phyloP scores from a whole-genome alignment of 2,113 vertebrate genomes.

The Myotis yumanensis region DNA sequence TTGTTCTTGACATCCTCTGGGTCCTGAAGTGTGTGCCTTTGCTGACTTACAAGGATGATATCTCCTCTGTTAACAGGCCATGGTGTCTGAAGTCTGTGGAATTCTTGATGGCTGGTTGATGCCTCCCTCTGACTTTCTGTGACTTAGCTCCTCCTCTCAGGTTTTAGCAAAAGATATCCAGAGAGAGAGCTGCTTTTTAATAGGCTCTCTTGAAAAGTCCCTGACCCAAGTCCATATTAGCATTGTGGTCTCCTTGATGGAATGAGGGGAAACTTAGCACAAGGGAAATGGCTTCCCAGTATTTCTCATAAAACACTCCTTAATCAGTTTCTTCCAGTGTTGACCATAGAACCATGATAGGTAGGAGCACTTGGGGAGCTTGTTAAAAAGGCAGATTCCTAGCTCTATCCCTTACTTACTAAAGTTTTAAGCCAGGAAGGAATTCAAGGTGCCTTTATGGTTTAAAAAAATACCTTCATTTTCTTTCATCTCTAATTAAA shows the following conservation, averaged over 20 bases:
- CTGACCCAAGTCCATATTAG: background rate
- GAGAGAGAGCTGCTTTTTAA: background rate
- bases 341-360: too few species aligned
- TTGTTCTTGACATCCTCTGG: background rate
- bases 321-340: background rate
- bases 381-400: background rate
- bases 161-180: background rate
- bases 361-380: background rate
- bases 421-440: background rate
- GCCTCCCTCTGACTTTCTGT: background rate
- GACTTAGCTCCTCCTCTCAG: background rate
- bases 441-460: background rate
- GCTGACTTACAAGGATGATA: background rate
- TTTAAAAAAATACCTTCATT: background rate
- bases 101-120: background rate
- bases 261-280: background rate
- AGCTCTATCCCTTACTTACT: background rate
- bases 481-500: background rate
- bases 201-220: background rate
- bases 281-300: background rate
- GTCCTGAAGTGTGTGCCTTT: background rate
- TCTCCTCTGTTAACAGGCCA: background rate
- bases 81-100: background rate
- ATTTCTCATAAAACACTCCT: background rate
- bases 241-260: background rate